Base-by-base conservation (phyloP, 2,888 invertebrate genomes). In the Apamea epomidion region DNA sequence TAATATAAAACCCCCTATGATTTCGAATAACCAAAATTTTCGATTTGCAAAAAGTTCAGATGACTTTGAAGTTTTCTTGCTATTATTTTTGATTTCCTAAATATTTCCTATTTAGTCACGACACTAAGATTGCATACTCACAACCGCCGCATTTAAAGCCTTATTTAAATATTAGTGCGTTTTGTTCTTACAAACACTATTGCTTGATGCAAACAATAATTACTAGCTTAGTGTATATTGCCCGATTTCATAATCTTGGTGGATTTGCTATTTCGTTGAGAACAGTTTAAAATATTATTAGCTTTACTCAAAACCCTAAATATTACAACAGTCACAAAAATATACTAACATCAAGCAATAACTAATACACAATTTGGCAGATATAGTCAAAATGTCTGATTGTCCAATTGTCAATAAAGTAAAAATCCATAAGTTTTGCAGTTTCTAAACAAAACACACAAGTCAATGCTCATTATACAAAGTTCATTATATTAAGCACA, bases 71-170 rank as follows among this genome's bases (percentile, higher is more conserved):
- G 12, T 25, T 58, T n/a, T 51, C 8, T 77, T 76, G 54, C 5
- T 42, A 37, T 32, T 58, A 71, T 32, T 87, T 74, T 84, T 6
- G 76, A 81, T 79, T 73, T 67, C 42, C 42, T 84, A 79, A 71
- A 71, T 76, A 86, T 81, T 78, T 68, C 65, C 29, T 89, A 68
- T 68, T 67, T 72, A 76, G 67, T 80, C 80, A 89, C 79, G 85
- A 91, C 90, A 91, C 90, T 90, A 90, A 91, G 90, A 92, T 91
- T 90, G 90, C 89, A 85, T 89, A 91, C 90, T 96, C 96, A 95
- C 95, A 96, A 95, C 95, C 95, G 88, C 91, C 85, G 86, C 88
- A 91, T 88, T 93, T 94, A 93, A 94, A 94, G 93, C 92, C 91
- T 92, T 91, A 91, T 90, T 90, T 86, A 84, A 88, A 88, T 87